Percentiles rank a stretch among this genome's conserved stretches.
phyloP scores from a whole-genome alignment of 2,797 vertebrate genomes.

The Esox lucius region DNA sequence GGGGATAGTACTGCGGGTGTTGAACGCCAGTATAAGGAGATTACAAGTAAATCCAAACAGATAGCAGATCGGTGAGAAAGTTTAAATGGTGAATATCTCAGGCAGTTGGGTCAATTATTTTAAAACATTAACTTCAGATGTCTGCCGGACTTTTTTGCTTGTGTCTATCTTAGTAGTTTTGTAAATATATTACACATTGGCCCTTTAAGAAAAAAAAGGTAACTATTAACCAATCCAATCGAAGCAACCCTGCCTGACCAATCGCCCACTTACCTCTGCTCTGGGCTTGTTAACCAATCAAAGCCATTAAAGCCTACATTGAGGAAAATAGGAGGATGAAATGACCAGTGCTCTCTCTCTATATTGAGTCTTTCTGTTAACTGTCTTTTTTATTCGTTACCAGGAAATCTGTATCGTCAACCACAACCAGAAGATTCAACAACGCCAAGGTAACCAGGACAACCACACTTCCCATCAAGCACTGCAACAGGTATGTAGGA shows the following conservation, averaged over 20 bases:
- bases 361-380: background rate
- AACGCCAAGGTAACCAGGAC: constrained; percentile 71
- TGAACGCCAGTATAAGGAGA: too few relatives aligned
- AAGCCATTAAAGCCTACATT: background rate
- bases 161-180: too few relatives aligned
- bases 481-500: constrained; percentile 69
- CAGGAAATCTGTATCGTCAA: constrained; percentile 95
- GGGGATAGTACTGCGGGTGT: too few relatives aligned
- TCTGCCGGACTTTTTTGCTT: too few relatives aligned
- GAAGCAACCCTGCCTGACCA: background rate
- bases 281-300: background rate
- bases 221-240: background rate
- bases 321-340: background rate
- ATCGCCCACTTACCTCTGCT: background rate
- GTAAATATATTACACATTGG: too few relatives aligned
- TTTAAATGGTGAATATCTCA: too few relatives aligned
- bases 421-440: constrained; percentile 91
- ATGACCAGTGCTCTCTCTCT: background rate
- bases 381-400: background rate
- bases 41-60: too few relatives aligned
- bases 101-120: too few relatives aligned
- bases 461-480: constrained; percentile 69
- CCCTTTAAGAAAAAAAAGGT: too few relatives aligned
- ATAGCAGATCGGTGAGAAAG: too few relatives aligned
- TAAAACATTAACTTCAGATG: too few relatives aligned